Evolutionary conservation across 1,140 invertebrate species (phyloP), one percentile per base, ranked within the genome.

Genomic region (Phocides pigmalion): DNA sequence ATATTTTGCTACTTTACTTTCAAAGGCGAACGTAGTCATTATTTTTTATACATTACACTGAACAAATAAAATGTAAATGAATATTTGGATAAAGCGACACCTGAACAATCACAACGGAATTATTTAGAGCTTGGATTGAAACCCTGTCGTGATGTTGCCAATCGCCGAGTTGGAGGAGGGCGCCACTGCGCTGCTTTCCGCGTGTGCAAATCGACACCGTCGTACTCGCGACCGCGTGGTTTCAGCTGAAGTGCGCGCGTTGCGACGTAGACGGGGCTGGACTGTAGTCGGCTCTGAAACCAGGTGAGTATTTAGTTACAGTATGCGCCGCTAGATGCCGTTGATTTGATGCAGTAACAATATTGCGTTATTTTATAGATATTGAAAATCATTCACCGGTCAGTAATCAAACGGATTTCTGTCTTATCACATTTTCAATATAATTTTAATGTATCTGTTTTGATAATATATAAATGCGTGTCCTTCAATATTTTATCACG

Each of bases 231-330:
- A 90, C 44, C 84, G 88, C 0, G 67, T 89, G 28, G 81, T 90
- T 59, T 77, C 86, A 37, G 86, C 88, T 72, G 88, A 90, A 83
- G 76, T 87, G 59, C 81, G 88, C 53, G 86, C 88, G 0, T 72
- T 90, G 4, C 79, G 88, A 3, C 82, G 88, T 15, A 66, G 88
- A 25, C 88, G 88, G 15, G 88, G 88, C 47, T 90, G 88, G 88
- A 90, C 88, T 3, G 88, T 90, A 28, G 88, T 90, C 47, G 88
- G 88, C 47, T 90, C 88, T 66, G 88, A 90, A 87, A 90, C 88
- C 69, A 90, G 86, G 88, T 87, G 68, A 88, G 82, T 81, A 37
- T 12, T 9, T 22, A 17, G 25, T 66, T 51, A 41, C 32, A 11
- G 2, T 3, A 16, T 0, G 5, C 28, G 19, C 16, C 64, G 46